phyloP scores from a whole-genome alignment of 1,140 invertebrate genomes.

The Pinna nobilis region DNA sequence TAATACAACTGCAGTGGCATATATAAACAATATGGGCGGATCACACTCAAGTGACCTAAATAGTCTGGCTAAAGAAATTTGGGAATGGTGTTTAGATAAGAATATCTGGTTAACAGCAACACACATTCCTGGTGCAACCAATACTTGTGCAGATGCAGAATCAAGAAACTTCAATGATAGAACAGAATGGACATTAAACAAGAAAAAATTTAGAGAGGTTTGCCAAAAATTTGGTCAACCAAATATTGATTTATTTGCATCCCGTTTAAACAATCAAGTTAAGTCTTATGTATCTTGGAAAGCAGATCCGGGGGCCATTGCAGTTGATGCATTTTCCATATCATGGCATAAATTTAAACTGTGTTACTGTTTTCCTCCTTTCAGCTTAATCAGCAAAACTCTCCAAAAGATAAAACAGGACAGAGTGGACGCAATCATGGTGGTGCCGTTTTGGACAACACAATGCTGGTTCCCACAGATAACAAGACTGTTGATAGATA shows the following conservation, averaged over 20 bases:
- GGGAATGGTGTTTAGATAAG: constrained; percentile 23
- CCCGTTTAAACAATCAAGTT: constrained; percentile 36
- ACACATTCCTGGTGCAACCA: constrained; percentile 9
- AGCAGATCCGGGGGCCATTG: constrained; percentile 39
- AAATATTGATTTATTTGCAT: constrained; percentile 48
- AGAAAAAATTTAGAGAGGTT: not conserved
- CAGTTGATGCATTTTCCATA: constrained; percentile 47
- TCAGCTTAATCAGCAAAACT: constrained; percentile 23
- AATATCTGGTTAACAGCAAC: constrained; percentile 19
- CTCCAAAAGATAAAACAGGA: constrained; percentile 41
- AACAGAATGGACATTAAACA: not conserved
- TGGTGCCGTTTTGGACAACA: constrained; percentile 44
- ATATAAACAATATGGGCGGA: constrained; percentile 32
- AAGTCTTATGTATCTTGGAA: constrained; percentile 32
- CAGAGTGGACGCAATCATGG: constrained; percentile 19
- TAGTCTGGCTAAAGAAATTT: constrained; percentile 23
- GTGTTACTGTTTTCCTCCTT: constrained; percentile 43
- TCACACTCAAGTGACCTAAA: constrained; percentile 2
- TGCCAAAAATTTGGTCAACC: not conserved
- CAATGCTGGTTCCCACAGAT: constrained; percentile 37
- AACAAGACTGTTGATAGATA: constrained; percentile 9
- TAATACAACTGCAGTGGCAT: constrained; percentile 38
- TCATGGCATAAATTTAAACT: constrained; percentile 11
- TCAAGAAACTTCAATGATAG: not conserved
- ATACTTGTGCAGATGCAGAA: not conserved